Evolutionary conservation across 2,113 vertebrate species (phyloP).

Genomic region (Oreotrochilus melanogaster): DNA sequence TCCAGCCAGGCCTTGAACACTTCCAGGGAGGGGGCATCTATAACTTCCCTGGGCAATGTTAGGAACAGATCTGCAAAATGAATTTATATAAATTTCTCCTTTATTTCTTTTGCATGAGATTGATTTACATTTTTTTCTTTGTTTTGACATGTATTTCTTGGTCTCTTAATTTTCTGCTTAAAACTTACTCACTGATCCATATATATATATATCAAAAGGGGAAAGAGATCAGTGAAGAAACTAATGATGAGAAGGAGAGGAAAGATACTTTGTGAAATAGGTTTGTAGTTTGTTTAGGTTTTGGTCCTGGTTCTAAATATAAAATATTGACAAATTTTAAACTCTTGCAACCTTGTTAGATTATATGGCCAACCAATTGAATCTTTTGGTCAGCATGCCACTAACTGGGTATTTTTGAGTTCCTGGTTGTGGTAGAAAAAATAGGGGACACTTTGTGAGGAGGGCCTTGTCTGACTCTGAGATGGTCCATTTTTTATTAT

Average conservation of each 20-base stretch:
- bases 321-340: not conserved
- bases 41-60: not conserved
- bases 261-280: conserved; percentile 1
- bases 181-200: not conserved
- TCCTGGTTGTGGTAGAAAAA: not conserved
- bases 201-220: not conserved
- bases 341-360: not conserved
- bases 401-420: conserved; percentile 10
- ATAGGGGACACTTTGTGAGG: not conserved
- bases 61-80: not conserved
- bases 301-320: not conserved
- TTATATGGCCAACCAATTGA: not conserved
- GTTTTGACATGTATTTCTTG: conserved; percentile 19
- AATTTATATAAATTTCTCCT: conserved; percentile 7
- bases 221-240: not conserved
- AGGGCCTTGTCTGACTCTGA: not conserved
- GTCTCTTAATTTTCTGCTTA: conserved; percentile 13
- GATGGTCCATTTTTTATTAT: not conserved
- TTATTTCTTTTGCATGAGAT: not conserved
- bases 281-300: not conserved
- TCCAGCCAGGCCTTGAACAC: too few relatives aligned
- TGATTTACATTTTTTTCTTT: conserved; percentile 23
- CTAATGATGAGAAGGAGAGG: not conserved
- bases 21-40: too few relatives aligned
- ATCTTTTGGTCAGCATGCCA: not conserved